phyloP scores from a whole-genome alignment of 2,797 vertebrate species.

The Poeciliopsis infans region DNA sequence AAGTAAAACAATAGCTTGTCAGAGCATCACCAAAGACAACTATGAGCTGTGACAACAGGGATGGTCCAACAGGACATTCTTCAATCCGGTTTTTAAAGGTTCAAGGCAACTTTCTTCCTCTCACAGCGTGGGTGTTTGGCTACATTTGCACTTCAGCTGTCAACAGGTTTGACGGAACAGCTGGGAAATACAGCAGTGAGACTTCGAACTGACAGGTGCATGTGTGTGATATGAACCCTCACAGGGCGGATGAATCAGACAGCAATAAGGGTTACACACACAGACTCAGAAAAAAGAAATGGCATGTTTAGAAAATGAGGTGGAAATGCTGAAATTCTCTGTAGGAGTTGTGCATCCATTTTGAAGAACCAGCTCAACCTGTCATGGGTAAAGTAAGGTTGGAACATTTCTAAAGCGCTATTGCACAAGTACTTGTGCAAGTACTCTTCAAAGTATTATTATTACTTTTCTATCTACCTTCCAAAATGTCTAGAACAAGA shows the following conservation, averaged over 20 bases:
- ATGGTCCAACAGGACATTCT: background rate
- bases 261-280: background rate
- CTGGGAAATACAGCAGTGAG: slow-evolving; percentile 6
- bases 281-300: background rate
- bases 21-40: background rate
- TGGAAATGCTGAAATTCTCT: background rate
- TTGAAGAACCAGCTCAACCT: background rate
- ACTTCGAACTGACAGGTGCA: slow-evolving; percentile 24
- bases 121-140: slow-evolving; percentile 1
- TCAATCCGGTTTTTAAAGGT: background rate
- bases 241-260: background rate
- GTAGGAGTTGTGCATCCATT: background rate
- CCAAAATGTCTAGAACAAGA: background rate
- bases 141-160: slow-evolving; percentile 24
- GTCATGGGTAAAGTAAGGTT: background rate
- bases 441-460: background rate
- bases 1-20: background rate
- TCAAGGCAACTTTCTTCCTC: background rate
- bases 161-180: slow-evolving; percentile 28
- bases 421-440: background rate
- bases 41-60: background rate
- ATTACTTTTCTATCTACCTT: background rate
- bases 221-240: slow-evolving; percentile 34
- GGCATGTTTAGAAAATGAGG: background rate
- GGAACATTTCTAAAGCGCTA: background rate